Base-by-base conservation (phyloP, 2,113 vertebrate genomes). In the Aptenodytes patagonicus region DNA sequence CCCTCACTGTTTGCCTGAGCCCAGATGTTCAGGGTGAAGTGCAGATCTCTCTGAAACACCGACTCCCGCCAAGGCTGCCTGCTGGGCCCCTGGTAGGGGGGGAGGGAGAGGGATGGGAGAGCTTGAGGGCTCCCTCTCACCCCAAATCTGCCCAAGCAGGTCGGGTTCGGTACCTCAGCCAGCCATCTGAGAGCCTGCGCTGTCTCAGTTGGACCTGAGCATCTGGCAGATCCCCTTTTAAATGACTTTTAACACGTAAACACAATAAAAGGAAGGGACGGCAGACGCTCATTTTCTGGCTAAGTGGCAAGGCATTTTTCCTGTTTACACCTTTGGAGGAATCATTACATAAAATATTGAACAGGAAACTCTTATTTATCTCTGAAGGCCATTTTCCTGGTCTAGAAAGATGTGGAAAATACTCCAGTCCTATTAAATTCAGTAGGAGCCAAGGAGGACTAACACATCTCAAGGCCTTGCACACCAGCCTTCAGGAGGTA, bases 301-400 rank as follows among this genome's bases (percentile, higher is more conserved):
- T 95, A 95, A 95, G 84, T 84, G 87, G 77, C 1, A 3, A 92
- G 69, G 68, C 29, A 0, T 78, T 95, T 97, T 95, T 96, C 94
- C 95, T 97, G 91, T 95, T 97, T 95, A 95, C 87, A 97, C 95
- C 91, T 96, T 93, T 69, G 89, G 81, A 92, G 49, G 73, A 89
- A 79, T 89, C 91, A 69, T 92, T 95, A 49, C 77, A 94, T 94
- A 87, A 96, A 96, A 95, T 96, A 95, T 95, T 95, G 91, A 97
- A 80, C 73, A 96, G 93, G 72, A 95, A 92, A 89, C 76, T 88
- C 57, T 66, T 76, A 65, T 38, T 96, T 93, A 79, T 94, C 82
- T 96, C 70, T 38, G 40, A 95, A 95, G 75, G 40, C 62, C n/a
- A 69, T 91, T 94, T 72, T 81, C 52, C 60, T 71, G 66, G 44